Evolutionary conservation across 2,888 invertebrate species (phyloP), one percentile per base, ranked within the genome.

Genomic region (Disparrhopalites patrizii): DNA sequence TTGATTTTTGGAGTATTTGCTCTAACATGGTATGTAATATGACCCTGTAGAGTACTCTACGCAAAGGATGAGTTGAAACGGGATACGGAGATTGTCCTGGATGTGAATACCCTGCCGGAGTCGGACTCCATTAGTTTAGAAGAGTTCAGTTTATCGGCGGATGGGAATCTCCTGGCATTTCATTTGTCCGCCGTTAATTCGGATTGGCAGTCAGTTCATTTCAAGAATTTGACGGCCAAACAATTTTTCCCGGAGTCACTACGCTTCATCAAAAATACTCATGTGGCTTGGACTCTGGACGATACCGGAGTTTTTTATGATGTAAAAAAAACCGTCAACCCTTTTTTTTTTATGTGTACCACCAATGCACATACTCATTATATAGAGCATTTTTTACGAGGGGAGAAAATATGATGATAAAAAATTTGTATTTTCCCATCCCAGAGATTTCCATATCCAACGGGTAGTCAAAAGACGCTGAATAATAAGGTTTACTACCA

Each of bases 271-370:
- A 97, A 97, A 80, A 97, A 91, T 79, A 90, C 94, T 1, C 84
- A 87, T 15, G 86, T 97, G 81, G 85, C 91, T 0, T 99, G 97
- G 97, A 93, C 92, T 30, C 91, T 92, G 78, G 95, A 98, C 80
- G 88, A 95, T 79, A 86, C 87, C 77, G 98, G 98, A 50, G 84
- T 98, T 74, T 98, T 99, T 81, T 99, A 98, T 80, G 89, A 89
- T 50, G 76, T 68, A 65, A 67, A n/a, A n/a, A n/a, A n/a, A n/a
- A 7, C 36, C 7, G 15, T n/a, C 5, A 43, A 10, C 5, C 15
- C 20, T 43, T 5, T 18, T n/a, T 47, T 47, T 7, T 31, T 8
- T 25, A n/a, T n/a, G n/a, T n/a, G n/a, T n/a, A n/a, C n/a, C n/a
- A n/a, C n/a, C n/a, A n/a, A n/a, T n/a, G n/a, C n/a, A n/a, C n/a